These are phyloP conservation scores for Drosophila pseudotalamancana DNA, from an alignment of 2,888 invertebrate genomes.

Conservation along the genomic window DNA sequence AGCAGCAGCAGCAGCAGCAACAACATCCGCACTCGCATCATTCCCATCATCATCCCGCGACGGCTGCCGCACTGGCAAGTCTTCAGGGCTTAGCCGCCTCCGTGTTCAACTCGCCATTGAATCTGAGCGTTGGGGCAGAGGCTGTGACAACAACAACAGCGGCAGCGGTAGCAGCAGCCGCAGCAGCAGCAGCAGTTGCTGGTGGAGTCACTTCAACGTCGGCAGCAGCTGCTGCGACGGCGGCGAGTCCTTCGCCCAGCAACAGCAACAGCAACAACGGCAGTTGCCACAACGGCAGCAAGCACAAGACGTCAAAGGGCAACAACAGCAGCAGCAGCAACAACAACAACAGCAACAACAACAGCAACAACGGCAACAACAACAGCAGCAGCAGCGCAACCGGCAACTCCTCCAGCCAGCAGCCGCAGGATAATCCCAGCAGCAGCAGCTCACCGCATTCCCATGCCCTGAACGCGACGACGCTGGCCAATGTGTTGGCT, in stretches of 20 bases:
- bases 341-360: conserved; percentile 32
- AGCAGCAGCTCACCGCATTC: conserved; percentile 68
- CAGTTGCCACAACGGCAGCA: conserved; percentile 35
- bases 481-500: conserved; percentile 81
- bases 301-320: conserved; percentile 68
- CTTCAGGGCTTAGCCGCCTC: conserved; percentile 87
- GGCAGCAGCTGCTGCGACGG: conserved; percentile 27
- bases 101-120: conserved; percentile 92
- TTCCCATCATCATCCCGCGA: conserved; percentile 68
- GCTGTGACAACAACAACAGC: conserved; percentile 50
- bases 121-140: conserved; percentile 89
- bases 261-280: conserved; percentile 18
- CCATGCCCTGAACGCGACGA: conserved; percentile 62
- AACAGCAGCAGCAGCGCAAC: conserved; percentile 41
- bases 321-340: conserved; percentile 45
- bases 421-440: conserved; percentile 73
- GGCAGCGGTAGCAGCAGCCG: conserved; percentile 35
- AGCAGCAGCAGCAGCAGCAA: conserved; percentile 82
- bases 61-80: conserved; percentile 87
- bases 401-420: conserved; percentile 57
- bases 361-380: conserved; percentile 22
- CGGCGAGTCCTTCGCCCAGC: conserved; percentile 46
- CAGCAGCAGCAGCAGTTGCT: conserved; percentile 36
- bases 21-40: conserved; percentile 86
- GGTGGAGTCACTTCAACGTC: conserved; percentile 41